Evolutionary conservation across 2,113 vertebrate genomes (phyloP), one percentile per base, ranked within the genome.

Genomic region (Heptranchias perlo): DNA sequence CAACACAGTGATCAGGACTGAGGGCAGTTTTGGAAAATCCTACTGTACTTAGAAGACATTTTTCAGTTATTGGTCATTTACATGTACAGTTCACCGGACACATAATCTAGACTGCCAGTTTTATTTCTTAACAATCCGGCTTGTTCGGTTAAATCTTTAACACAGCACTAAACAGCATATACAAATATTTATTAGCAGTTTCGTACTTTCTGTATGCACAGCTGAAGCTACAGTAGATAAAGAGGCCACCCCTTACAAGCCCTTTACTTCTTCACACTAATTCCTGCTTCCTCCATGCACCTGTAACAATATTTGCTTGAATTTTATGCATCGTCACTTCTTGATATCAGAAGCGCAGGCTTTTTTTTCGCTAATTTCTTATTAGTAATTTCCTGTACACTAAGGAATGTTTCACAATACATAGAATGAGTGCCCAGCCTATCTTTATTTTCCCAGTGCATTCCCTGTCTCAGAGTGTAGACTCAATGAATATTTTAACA

Each of bases 171-270:
- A 95, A 49, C 39, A 69, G 64, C 25, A 69, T 52, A 49, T 67
- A 47, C 61, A 94, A 67, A 94, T 44, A 65, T 94, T 64, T 67
- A 67, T 47, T 94, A 14, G 86, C 49, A 54, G 78, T 16, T 23
- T 93, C 64, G 35, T 39, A 4, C 3, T 39, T 62, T 93, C 35
- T 39, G 61, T 39, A 93, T n/a, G 35, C n/a, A 39, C 31, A 39
- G 58, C 89, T 93, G 89, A 93, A 93, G 16, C 89, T 62, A 93
- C 35, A 93, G 89, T 61, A 39, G 58, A 93, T 62, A 62, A 93
- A n/a, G 14, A 92, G 58, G 18, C 10, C 64, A 35, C 58, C 16
- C 61, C 39, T 93, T 47, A 93, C 89, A 93, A 64, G 58, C 58
- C 6, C 39, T 62, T 93, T 39, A 61, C 89, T 93, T 62, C 54